Evolutionary conservation across 2,888 invertebrate genomes (phyloP), one percentile per base, ranked within the genome.

Genomic region (Sinohyriopsis cumingii): DNA sequence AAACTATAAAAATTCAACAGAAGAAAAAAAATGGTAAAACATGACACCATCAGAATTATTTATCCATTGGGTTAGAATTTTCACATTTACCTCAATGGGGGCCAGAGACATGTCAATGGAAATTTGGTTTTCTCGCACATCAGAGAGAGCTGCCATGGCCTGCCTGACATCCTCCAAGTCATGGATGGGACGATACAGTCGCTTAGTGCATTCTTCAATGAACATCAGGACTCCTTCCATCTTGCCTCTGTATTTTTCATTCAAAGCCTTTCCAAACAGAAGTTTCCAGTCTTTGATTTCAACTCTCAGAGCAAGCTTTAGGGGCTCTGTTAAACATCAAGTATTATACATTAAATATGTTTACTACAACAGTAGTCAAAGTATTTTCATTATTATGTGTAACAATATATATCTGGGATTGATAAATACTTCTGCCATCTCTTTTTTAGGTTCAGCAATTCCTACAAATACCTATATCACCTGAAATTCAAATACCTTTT

Each of bases 241-340:
- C 76, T 94, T 93, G 64, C 92, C 92, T 82, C 93, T 94, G 84
- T 95, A 95, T 19, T 93, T 93, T 0, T 91, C 87, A 75, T 94
- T 93, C 45, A 96, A 89, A 55, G 94, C 91, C 81, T 93, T 92
- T 0, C 95, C 95, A 67, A 95, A 90, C 24, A 93, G 91, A 72
- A 92, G 91, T 88, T 95, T 95, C 96, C 96, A 96, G 65, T 93
- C 93, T 76, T 94, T 92, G 0, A 95, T 94, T 90, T 96, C 96
- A 15, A 94, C 92, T 61, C 93, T 90, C 55, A 96, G 81, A 1
- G 88, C 87, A 60, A 83, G 72, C 81, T 91, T 91, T 71, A 91
- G 80, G 22, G 87, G 85, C 54, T 84, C 90, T 90, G 80, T 53
- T 63, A 66, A 59, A 25, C n/a, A 55, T 45, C 12, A 15, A 45